These are phyloP conservation scores for Zaprionus nigranus DNA, from an alignment of 1,140 invertebrate genomes.

Conservation along the genomic window DNA sequence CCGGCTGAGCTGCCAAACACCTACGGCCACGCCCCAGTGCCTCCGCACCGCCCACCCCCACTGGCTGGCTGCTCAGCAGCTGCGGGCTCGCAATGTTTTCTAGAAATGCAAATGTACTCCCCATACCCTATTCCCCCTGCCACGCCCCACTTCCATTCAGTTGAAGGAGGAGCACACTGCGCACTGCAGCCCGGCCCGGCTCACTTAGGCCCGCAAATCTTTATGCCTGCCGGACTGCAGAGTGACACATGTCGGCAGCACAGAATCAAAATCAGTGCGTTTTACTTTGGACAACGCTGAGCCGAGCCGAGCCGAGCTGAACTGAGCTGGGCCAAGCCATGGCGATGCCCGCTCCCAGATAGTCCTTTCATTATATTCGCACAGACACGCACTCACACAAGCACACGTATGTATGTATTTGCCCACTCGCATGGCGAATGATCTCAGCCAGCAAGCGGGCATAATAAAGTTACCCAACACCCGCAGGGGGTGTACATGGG, in stretches of 20 bases:
- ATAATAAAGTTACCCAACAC: constrained; percentile 74
- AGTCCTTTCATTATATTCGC: constrained; percentile 43
- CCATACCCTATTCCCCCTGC: constrained; percentile 17
- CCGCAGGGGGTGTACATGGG: background rate
- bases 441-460: constrained; percentile 19
- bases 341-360: constrained; percentile 59
- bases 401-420: constrained; percentile 22
- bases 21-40: constrained; percentile 43
- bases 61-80: constrained; percentile 36
- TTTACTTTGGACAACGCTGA: constrained; percentile 64
- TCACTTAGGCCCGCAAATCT: constrained; percentile 70
- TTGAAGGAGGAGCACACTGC: background rate
- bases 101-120: constrained; percentile 69
- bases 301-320: constrained; percentile 49
- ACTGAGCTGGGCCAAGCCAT: constrained; percentile 29
- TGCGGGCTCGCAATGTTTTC: constrained; percentile 57
- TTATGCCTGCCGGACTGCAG: constrained; percentile 80
- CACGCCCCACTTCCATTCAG: background rate
- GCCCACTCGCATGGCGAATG: constrained; percentile 4
- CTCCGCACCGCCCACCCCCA: constrained; percentile 8
- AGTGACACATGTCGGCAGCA: constrained; percentile 82
- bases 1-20: constrained; percentile 44
- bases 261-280: constrained; percentile 76
- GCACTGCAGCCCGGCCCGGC: constrained; percentile 9
- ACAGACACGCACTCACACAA: constrained; percentile 5